Percentiles rank a stretch among this genome's conserved stretches.
These are phyloP conservation scores for Conus ventricosus DNA, from an alignment of 1,140 invertebrate species.

Conservation along the genomic window DNA sequence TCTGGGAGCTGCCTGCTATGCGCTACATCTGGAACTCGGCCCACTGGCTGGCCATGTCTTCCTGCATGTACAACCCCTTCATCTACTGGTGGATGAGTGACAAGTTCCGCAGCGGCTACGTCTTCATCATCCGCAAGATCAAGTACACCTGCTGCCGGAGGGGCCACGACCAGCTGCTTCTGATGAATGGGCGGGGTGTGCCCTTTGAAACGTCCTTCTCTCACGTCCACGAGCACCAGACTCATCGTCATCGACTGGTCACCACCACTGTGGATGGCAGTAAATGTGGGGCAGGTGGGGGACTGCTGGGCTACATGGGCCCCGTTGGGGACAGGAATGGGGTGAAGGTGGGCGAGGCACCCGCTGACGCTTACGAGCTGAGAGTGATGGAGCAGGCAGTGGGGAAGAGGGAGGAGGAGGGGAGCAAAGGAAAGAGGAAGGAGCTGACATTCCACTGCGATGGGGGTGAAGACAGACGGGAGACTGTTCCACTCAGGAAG, in stretches of 20 bases:
- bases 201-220: constrained; percentile 9
- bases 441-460: background rate
- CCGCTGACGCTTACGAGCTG: background rate
- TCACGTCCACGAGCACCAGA: background rate
- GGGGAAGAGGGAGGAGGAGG: background rate
- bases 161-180: constrained; percentile 17
- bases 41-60: constrained; percentile 92
- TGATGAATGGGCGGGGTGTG: constrained; percentile 6
- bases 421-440: background rate
- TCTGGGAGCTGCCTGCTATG: constrained; percentile 74
- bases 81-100: constrained; percentile 95
- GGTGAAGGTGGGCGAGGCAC: background rate
- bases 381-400: background rate
- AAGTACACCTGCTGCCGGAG: constrained; percentile 18
- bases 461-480: background rate
- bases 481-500: constrained; percentile 7
- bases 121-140: constrained; percentile 36
- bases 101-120: constrained; percentile 80
- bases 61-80: constrained; percentile 91
- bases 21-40: constrained; percentile 46
- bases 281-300: too few relatives aligned
- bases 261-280: background rate
- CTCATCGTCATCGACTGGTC: background rate
- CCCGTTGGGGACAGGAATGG: background rate
- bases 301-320: too few relatives aligned